These are phyloP conservation scores for Alaudala cheleensis DNA, from an alignment of 2,113 vertebrate species.

Conservation along the genomic window DNA sequence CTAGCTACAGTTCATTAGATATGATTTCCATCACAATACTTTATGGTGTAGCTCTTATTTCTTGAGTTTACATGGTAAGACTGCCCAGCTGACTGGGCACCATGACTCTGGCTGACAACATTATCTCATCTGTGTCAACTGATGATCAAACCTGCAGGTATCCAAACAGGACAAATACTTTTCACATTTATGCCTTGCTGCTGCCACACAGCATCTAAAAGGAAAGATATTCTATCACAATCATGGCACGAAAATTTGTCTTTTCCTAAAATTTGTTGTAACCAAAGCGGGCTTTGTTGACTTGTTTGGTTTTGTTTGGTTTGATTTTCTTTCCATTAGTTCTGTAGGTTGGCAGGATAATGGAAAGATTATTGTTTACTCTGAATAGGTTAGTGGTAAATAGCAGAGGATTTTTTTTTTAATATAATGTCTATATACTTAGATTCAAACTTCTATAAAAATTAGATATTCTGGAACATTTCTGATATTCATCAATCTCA, in stretches of 20 bases:
- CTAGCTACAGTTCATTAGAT: constrained; percentile 37
- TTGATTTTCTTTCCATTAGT: neutral
- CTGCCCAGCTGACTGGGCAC: neutral
- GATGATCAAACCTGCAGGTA: neutral
- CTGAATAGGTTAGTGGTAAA: neutral
- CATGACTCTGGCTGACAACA: neutral
- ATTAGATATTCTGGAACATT: neutral
- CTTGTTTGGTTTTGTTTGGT: neutral
- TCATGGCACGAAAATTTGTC: constrained; percentile 23
- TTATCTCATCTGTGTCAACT: neutral
- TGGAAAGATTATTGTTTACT: neutral
- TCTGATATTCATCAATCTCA: neutral
- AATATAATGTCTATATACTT: neutral
- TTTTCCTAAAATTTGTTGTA: constrained; percentile 35
- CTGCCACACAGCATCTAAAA: constrained; percentile 32
- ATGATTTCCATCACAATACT: constrained; percentile 11
- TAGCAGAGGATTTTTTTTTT: neutral
- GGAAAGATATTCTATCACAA: constrained; percentile 18
- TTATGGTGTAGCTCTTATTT: neutral
- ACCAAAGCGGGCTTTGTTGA: fast-evolving
- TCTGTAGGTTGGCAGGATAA: neutral
- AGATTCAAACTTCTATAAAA: neutral
- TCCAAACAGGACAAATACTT: neutral
- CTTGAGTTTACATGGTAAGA: neutral
- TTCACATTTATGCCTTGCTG: neutral